Evolutionary conservation across 2,797 vertebrate species (phyloP).

Genomic region (Hippoglossus hippoglossus): DNA sequence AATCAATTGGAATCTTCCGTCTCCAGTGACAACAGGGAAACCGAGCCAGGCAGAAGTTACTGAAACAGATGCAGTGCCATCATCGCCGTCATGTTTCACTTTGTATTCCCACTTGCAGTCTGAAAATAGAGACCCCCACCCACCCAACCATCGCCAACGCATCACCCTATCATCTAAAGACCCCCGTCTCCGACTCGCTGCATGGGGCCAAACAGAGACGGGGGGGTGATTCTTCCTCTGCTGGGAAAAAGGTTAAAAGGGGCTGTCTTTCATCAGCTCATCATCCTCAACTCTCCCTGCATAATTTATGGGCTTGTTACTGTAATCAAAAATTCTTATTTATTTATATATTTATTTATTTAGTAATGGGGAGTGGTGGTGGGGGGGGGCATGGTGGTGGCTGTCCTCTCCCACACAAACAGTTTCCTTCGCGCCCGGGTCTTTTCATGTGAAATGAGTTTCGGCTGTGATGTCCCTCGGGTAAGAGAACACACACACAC

Average conservation of each 20-base stretch:
- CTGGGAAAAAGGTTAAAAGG: conserved; percentile 81
- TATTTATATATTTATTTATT: conserved; percentile 66
- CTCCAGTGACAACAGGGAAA: conserved; percentile 48
- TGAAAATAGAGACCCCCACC: conserved; percentile 48
- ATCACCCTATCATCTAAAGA: conserved; percentile 43
- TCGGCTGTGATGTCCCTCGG: conserved; percentile 80
- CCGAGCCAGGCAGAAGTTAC: conserved; percentile 18
- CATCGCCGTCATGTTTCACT: conserved; percentile 36
- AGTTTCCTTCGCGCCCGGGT: conserved; percentile 65
- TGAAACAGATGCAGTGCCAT: conserved; percentile 20
- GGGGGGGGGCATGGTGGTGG: conserved; percentile 39
- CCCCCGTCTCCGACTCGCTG: conserved; percentile 15
- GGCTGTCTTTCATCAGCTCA: conserved; percentile 80
- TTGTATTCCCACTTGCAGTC: conserved; percentile 38
- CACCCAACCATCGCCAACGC: not conserved
- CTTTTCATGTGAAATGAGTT: conserved; percentile 86
- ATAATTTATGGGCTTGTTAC: conserved; percentile 86
- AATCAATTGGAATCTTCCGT: conserved; percentile 54
- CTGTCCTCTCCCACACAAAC: conserved; percentile 56
- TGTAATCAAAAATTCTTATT: conserved; percentile 88
- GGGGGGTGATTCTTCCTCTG: conserved; percentile 58
- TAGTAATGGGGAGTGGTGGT: conserved; percentile 26
- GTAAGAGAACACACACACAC: conserved; percentile 57
- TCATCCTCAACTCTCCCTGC: conserved; percentile 74
- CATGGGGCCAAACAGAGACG: conserved; percentile 46